Base-by-base conservation (phyloP, 2,888 invertebrate genomes). In the Rhabditoides inermis region DNA sequence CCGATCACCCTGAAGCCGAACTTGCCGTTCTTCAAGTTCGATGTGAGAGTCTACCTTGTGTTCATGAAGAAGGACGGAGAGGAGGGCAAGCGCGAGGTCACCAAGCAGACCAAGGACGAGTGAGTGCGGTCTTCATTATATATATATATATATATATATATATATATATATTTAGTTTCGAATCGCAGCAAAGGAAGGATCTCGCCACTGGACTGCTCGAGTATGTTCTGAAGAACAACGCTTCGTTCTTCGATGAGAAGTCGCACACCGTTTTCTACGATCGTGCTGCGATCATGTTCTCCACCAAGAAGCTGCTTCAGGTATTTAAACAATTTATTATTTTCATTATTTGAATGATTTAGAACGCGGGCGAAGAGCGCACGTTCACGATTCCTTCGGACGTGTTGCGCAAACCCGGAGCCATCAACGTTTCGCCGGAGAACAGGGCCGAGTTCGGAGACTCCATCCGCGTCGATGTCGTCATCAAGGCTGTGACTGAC, bases 41-140 rank as follows among this genome's bases (percentile, higher is more conserved):
- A 53, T 18, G n/a, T 37, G 10, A 27, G 49, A n/a, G 28, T 48
- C 20, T 36, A 48, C 3, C 41, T 37, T 6, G n/a, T 49, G 4
- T 53, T 45, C 41, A 22, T 18, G 18, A 42, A n/a, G 3, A 28
- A 3, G 6, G 41, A 49, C 6, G 51, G 51, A 28, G 49, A 15
- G 2, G 48, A 25, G 2, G 23, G 18, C 15, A 7, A 23, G 23
- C 48, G 41, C 18, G 53, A 53, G 35, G 35, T 53, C 15, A 32
- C 42, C 10, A 53, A 53, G 30, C 40, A 48, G 23, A 53, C 53
- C 27, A 37, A 40, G 32, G 53, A 53, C 20, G 53, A 53, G 53
- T 49, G 18, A 45, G 45, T 51, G 25, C 32, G 6, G 18, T 35
- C 12, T 39, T 25, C n/a, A 20, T 25, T 45, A 26, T 45, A 27